Percentiles rank a stretch among this genome's conserved stretches.
phyloP scores from a whole-genome alignment of 2,888 invertebrate genomes.

The Cloeon dipterum region DNA sequence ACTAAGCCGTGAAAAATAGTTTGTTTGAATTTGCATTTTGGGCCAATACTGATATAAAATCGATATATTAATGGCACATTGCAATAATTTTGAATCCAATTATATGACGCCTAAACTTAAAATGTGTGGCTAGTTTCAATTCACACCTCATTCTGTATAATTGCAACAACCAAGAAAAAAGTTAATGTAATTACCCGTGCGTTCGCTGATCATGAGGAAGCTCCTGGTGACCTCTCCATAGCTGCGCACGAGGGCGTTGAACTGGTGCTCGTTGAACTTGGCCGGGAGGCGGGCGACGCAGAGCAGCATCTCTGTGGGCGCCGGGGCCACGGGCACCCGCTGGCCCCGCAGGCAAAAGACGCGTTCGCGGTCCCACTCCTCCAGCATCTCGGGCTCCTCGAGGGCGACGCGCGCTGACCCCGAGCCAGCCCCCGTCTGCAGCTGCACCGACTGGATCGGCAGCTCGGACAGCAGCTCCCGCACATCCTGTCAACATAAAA shows the following conservation, averaged over 20 bases:
- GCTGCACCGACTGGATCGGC: conserved; percentile 14
- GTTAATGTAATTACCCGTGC: no score
- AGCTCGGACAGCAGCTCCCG: conserved; percentile 15
- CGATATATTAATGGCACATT: no score
- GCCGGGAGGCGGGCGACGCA: conserved; percentile 24
- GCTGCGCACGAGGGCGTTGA: conserved; percentile 18
- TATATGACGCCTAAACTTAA: no score
- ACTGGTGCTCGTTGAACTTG: conserved; percentile 20
- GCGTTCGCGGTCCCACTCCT: conserved; percentile 17
- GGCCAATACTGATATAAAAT: no score
- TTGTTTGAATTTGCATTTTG: no score
- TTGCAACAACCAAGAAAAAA: no score
- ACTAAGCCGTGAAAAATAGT: no score
- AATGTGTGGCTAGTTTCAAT: no score
- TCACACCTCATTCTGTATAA: no score
- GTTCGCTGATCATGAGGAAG: conserved; percentile 24
- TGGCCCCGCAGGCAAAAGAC: conserved; percentile 16
- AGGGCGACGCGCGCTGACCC: conserved; percentile 15
- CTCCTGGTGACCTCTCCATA: conserved; percentile 21
- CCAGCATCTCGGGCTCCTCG: conserved; percentile 18
- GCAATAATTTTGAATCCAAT: no score
- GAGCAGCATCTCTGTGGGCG: conserved; percentile 21
- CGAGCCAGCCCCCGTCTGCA: conserved; percentile 13
- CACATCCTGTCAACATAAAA: conserved; percentile 14
- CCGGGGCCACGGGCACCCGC: conserved; percentile 18